A percentile compares a stretch with the other conserved stretches of the same genome.
Evolutionary conservation across 2,888 invertebrate genomes (phyloP).

Genomic region (Parnassius apollo): DNA sequence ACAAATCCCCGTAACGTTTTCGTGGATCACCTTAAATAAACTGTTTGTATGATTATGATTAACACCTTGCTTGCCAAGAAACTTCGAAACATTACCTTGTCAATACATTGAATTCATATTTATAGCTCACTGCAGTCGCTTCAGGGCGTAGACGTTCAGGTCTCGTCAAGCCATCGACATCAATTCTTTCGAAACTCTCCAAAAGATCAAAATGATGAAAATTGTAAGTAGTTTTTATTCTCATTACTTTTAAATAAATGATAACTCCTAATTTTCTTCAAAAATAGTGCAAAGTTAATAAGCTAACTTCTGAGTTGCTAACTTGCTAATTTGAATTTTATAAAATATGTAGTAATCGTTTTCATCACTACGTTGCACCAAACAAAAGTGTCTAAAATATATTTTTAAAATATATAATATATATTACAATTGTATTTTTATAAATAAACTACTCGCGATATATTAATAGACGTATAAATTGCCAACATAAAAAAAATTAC

Average conservation of each 20-base stretch:
- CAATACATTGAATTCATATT: slow-evolving; percentile 68
- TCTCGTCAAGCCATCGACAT: slow-evolving; percentile 55
- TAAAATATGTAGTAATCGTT: too few relatives aligned
- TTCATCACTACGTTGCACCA: too few relatives aligned
- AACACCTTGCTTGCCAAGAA: slow-evolving; percentile 72
- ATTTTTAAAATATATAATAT: too few relatives aligned
- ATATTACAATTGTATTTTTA: too few relatives aligned
- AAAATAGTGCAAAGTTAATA: too few relatives aligned
- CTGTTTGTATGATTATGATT: slow-evolving; percentile 76
- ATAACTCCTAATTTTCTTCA: too few relatives aligned
- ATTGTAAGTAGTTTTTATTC: slow-evolving; percentile 55
- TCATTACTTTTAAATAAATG: slow-evolving; percentile 9
- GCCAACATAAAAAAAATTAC: too few relatives aligned
- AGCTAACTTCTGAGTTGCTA: too few relatives aligned
- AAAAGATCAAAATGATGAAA: slow-evolving; percentile 63
- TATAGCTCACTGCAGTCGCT: slow-evolving; percentile 58
- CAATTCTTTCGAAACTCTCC: slow-evolving; percentile 34
- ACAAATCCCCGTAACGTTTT: slow-evolving; percentile 70
- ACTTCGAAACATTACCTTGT: slow-evolving; percentile 69
- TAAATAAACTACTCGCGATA: too few relatives aligned
- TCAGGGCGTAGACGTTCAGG: slow-evolving; percentile 63
- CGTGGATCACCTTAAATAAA: slow-evolving; percentile 74
- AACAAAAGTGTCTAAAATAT: too few relatives aligned
- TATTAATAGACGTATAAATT: too few relatives aligned
- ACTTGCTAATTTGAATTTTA: too few relatives aligned